Evolutionary conservation across 2,113 vertebrate genomes (phyloP), one percentile per base, ranked within the genome.

Genomic region (Tinamus guttatus): DNA sequence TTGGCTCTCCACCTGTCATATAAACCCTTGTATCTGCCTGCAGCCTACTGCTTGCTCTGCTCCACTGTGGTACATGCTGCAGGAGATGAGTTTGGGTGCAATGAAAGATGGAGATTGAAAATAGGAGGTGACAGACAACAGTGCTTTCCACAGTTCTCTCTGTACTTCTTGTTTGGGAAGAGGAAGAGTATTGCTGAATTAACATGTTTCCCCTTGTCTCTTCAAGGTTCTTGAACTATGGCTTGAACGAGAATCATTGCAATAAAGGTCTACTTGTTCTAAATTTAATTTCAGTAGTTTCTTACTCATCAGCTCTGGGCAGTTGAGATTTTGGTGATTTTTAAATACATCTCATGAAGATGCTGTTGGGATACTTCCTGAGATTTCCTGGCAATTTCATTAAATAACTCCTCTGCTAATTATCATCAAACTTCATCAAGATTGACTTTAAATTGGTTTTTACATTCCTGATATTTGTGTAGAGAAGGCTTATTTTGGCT

Each of bases 11-110:
- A 67, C 15, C 20, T 63, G 3, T 13, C 13, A 2, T 0, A 1
- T 9, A 5, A 5, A 20, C 15, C 81, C 13, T 63, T 0, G 0
- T 47, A 14, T 3, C 51, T 54, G 24, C 24, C 45, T 17, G 43
- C 38, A 47, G 28, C 59, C 63, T 58, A 0, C 9, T 49, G n/a
- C 32, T 43, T 28, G 0, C 27, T 36, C 11, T 51, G 18, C 13
- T 85, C 10, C 13, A 0, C 38, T 14, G 30, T 0, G 0, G 13
- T 20, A 18, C 0, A 0, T 18, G 41, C 13, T 77, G 43, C 49
- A 54, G 40, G 30, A 67, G 17, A 17, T 14, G 51, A 32, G 24
- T 73, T 65, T 54, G 22, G 30, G 12, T 32, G 43, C 58, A 19
- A 16, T 62, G n/a, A 13, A 87, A 93, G 59, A 11, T 36, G 40